Conservation (phyloP, 2,888 invertebrate genomes). For the Diaperis boleti region DNA sequence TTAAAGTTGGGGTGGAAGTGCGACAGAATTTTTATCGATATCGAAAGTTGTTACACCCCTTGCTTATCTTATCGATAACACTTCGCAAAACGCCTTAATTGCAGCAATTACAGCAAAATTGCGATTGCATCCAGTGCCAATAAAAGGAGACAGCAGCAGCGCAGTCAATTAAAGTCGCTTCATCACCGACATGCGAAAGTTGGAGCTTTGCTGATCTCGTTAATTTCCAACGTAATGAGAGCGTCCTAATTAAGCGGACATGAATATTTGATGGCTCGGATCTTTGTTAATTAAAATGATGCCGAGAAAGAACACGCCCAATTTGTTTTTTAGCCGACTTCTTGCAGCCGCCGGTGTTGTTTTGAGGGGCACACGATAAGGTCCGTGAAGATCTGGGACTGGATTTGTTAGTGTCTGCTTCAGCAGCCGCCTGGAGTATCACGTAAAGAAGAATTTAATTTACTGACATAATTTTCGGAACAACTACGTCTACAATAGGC, state of each 20-base stretch:
- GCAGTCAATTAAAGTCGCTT: constrained; percentile 49
- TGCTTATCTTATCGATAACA: too few species aligned
- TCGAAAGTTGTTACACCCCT: too few species aligned
- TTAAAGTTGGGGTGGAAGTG: too few species aligned
- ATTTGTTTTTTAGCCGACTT: constrained; percentile 24
- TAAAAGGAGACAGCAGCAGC: constrained; percentile 28
- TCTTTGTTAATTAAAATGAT: constrained; percentile 51
- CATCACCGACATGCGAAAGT: constrained; percentile 43
- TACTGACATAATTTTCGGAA: too few species aligned
- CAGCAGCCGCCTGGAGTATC: too few species aligned
- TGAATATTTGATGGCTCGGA: constrained; percentile 53
- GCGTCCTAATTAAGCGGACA: constrained; percentile 54
- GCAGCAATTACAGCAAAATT: constrained; percentile 33
- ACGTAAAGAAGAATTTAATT: too few species aligned
- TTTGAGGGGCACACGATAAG: too few species aligned
- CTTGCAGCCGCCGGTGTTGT: constrained; percentile 3
- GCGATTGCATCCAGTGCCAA: constrained; percentile 30
- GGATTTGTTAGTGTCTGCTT: too few species aligned
- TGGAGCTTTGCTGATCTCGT: constrained; percentile 51
- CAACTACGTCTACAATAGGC: too few species aligned
- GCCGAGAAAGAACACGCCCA: constrained; percentile 26
- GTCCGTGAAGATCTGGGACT: too few species aligned
- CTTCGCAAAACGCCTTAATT: too few species aligned
- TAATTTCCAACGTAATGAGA: constrained; percentile 50
- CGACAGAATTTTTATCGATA: too few species aligned